phyloP scores from a whole-genome alignment of 2,888 invertebrate species.

The Chaetoderma sp. region DNA sequence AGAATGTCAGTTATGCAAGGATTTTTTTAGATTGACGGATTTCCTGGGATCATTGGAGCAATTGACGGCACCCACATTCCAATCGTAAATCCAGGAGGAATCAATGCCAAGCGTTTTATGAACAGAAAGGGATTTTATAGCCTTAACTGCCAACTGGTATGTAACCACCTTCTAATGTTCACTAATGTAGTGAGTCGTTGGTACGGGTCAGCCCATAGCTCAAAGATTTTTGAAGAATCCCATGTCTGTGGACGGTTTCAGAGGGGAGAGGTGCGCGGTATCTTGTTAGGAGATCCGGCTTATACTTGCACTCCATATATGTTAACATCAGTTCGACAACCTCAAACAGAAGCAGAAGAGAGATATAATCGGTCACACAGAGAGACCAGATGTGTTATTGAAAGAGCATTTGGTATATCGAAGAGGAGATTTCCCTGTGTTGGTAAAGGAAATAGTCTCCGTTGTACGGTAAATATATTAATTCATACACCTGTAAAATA shows the following conservation, averaged over 20 bases:
- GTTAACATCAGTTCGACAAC: no score
- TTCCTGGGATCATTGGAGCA: background rate
- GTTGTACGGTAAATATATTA: no score
- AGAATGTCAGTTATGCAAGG: background rate
- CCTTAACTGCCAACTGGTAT: background rate
- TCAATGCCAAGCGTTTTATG: background rate
- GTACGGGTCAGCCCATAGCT: constrained; percentile 9
- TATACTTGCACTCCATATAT: no score
- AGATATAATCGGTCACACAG: no score
- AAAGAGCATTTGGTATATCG: no score
- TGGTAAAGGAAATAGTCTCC: no score
- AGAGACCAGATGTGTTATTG: no score
- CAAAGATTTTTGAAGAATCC: constrained; percentile 4
- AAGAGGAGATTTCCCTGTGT: no score
- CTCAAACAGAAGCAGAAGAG: no score
- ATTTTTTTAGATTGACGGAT: background rate
- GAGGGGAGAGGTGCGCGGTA: background rate
- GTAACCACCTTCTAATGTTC: background rate
- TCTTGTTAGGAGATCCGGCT: no score
- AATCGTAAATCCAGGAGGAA: constrained; percentile 6
- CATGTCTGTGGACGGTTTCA: background rate
- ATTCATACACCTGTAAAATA: no score
- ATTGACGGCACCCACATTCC: background rate
- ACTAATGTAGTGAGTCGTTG: constrained; percentile 5
- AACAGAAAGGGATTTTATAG: constrained; percentile 4